Evolutionary conservation across 2,797 vertebrate species (phyloP), one percentile per base, ranked within the genome.

Genomic region (Sebastiscus albofasciatus): DNA sequence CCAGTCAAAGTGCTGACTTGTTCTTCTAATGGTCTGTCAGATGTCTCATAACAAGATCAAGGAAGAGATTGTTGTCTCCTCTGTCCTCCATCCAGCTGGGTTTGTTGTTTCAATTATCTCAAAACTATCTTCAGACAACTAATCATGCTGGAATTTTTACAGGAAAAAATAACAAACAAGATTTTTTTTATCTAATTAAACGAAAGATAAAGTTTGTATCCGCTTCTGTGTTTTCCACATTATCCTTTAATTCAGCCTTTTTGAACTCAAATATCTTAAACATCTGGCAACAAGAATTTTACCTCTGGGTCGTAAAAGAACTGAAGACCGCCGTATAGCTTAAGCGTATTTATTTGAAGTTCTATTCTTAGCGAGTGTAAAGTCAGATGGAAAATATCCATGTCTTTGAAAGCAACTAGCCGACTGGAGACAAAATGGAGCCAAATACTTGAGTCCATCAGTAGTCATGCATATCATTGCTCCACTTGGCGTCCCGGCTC

Each of bases 391-490:
- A 92, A 93, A 90, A 91, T 84, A 88, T 91, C 72, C 70, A 69
- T 56, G 84, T 86, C 87, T 94, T 90, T 92, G 76, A 92, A 94
- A 89, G 87, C 75, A 87, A 81, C 86, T 64, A 84, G 58, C 73
- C 59, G 46, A 62, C 75, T 87, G 89, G 91, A 93, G 92, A 85
- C 72, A 67, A 80, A 90, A 85, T 65, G 71, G 81, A 92, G 90
- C 84, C 84, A 90, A 94, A 81, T 79, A 77, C 81, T 88, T 60
- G 26, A 84, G 72, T 80, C 84, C 79, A 72, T 87, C 85, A 89
- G 92, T 82, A 92, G 86, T 87, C 91, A 87, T 87, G 90, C 91
- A 89, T 91, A 88, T 91, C 88, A 80, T 90, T 93, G 90, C 84
- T 91, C 91, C 82, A 92, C 79, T 91, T 89, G 90, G 89, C 90